These are phyloP conservation scores for Phyllostomus hastatus DNA, from an alignment of 2,113 vertebrate species.

Conservation along the genomic window DNA sequence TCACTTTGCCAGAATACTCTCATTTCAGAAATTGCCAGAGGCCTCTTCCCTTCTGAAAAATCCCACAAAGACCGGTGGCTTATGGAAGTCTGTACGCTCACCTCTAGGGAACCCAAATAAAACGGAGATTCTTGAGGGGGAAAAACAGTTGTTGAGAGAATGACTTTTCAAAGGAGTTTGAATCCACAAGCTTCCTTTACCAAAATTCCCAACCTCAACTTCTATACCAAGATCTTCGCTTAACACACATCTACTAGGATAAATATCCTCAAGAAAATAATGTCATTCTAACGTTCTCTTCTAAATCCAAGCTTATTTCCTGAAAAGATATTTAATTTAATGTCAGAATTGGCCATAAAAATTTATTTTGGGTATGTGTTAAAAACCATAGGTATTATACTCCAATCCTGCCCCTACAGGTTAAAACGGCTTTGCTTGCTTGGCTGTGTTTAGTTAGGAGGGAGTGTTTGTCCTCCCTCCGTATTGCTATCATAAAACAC, in stretches of 20 bases:
- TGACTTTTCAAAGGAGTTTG: neutral
- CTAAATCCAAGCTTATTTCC: constrained; percentile 16
- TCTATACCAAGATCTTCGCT: neutral
- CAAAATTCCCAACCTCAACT: neutral
- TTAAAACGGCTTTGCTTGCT: neutral
- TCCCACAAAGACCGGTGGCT: neutral
- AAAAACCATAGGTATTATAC: neutral
- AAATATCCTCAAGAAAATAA: constrained; percentile 9
- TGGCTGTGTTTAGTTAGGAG: neutral
- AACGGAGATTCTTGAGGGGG: neutral
- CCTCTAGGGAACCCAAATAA: neutral
- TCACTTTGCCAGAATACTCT: neutral
- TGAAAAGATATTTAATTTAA: constrained; percentile 1
- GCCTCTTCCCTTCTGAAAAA: neutral
- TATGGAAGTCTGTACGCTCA: neutral
- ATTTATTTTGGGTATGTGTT: neutral
- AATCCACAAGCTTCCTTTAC: constrained; percentile 2
- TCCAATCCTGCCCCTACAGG: neutral
- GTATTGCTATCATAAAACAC: constrained; percentile 9
- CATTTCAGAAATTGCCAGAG: neutral
- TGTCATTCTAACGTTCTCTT: neutral
- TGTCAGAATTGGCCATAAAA: neutral
- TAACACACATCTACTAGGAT: neutral
- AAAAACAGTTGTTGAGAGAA: neutral
- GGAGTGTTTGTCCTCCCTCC: neutral